Base-by-base conservation (phyloP, 2,113 vertebrate genomes). In the Sapajus apella region DNA sequence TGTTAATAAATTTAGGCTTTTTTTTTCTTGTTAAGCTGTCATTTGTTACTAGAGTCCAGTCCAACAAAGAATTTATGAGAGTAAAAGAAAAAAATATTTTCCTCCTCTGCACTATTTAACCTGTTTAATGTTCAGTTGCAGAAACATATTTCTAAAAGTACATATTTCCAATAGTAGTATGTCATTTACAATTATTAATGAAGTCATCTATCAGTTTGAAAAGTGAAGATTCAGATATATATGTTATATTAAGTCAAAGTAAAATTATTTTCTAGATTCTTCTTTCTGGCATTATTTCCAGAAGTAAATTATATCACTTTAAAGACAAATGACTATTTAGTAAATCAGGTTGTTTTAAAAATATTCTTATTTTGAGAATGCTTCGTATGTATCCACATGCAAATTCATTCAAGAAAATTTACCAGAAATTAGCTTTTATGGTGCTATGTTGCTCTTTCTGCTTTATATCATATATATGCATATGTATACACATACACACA, bases 291-390 rank as follows among this genome's bases (percentile, higher is more conserved):
- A 82, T 66, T 80, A 16, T 64, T 23, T 83, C 25, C 32, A 56
- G n/a, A 50, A 87, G 72, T 64, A 0, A 86, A 70, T 61, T 86
- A 2, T 37, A 80, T 61, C n/a, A 58, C 23, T 72, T 93, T 72
- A 66, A 88, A 79, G 20, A 50, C 5, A 93, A 90, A 77, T 35
- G 12, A 9, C 3, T 25, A 58, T n/a, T 87, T 76, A 56, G 13
- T 58, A 80, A 80, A 52, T 68, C 5, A 40, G 18, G 66, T 52
- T 8, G 68, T 32, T 83, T 82, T 40, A 11, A 18, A 45, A 35
- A 82, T 43, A 1, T 56, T 79, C 25, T 76, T 87, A 76, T 93
- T 84, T 96, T 68, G 40, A 88, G 16, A 93, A 73, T 80, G 4
- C 10, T 52, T 2, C 5, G 25, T 72, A 35, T 64, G 2, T 45